Conservation (phyloP, 2,113 vertebrate genomes). For the Callorhinus ursinus region DNA sequence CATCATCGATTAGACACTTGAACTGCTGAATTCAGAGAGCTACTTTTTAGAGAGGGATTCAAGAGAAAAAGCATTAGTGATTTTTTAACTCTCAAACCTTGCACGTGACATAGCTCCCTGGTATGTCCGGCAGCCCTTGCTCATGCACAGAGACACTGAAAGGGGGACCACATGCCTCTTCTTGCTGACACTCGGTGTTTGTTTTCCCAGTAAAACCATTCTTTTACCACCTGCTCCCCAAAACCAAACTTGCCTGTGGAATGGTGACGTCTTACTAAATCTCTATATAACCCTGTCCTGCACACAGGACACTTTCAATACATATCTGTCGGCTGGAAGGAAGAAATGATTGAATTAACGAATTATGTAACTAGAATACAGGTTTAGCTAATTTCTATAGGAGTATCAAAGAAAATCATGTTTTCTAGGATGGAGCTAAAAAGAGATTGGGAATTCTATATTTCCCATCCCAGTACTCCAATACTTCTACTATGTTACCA, state of each 20-base stretch:
- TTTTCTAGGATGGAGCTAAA: not conserved
- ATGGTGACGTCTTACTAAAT: not conserved
- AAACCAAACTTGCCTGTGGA: not conserved
- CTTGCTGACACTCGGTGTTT: not conserved
- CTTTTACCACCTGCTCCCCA: not conserved
- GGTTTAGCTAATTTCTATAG: not conserved
- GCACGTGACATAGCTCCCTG: not conserved
- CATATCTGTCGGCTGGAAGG: not conserved
- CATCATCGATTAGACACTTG: not conserved
- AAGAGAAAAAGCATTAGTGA: not conserved
- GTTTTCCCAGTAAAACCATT: not conserved
- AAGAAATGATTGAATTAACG: slow-evolving; percentile 8
- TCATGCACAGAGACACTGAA: not conserved
- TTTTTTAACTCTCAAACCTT: not conserved
- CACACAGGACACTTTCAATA: not conserved
- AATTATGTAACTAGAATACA: not conserved
- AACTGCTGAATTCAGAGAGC: not conserved
- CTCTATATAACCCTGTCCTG: not conserved
- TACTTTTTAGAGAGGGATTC: not conserved
- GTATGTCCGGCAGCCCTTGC: not conserved
- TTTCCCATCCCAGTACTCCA: not conserved
- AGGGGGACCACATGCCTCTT: not conserved
- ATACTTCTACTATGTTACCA: not conserved
- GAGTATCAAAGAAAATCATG: not conserved
- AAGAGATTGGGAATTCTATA: not conserved